Conservation (phyloP, 2,113 vertebrate genomes). For the Empidonax traillii region DNA sequence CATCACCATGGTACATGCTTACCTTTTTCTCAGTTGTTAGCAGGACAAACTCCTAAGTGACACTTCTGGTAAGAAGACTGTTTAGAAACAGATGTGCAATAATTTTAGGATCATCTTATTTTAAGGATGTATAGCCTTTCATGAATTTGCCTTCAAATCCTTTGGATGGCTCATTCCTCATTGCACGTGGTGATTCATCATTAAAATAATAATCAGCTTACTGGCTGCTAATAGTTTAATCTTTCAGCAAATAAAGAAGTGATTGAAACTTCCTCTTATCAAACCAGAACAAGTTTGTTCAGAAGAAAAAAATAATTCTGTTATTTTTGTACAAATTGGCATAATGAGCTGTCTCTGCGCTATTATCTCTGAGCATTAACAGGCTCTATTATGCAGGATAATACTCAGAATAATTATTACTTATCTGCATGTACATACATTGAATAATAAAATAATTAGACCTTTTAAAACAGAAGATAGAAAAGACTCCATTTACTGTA, state of each 20-base stretch:
- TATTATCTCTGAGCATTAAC: constrained; percentile 51
- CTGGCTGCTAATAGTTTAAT: background rate
- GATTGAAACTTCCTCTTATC: constrained; percentile 63
- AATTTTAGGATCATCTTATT: background rate
- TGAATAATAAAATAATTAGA: constrained; percentile 70
- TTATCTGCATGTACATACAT: constrained; percentile 53
- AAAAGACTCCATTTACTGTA: constrained; percentile 38
- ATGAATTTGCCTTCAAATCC: background rate
- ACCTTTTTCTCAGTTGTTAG: background rate
- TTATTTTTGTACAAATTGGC: constrained; percentile 55
- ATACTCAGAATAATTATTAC: constrained; percentile 59
- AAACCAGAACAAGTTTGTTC: constrained; percentile 31
- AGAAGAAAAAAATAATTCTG: constrained; percentile 45
- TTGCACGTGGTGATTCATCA: constrained; percentile 1
- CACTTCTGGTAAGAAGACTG: background rate
- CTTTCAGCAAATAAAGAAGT: constrained; percentile 25
- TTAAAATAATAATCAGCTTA: background rate
- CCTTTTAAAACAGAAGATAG: constrained; percentile 28
- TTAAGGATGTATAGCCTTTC: background rate
- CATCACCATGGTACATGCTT: accelerated
- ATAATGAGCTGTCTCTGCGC: constrained; percentile 52
- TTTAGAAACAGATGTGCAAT: background rate
- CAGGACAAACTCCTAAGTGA: background rate
- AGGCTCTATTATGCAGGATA: constrained; percentile 40
- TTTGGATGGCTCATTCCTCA: background rate